Base-by-base conservation (phyloP, 2,888 invertebrate genomes). In the Ptychoptera contaminata region DNA sequence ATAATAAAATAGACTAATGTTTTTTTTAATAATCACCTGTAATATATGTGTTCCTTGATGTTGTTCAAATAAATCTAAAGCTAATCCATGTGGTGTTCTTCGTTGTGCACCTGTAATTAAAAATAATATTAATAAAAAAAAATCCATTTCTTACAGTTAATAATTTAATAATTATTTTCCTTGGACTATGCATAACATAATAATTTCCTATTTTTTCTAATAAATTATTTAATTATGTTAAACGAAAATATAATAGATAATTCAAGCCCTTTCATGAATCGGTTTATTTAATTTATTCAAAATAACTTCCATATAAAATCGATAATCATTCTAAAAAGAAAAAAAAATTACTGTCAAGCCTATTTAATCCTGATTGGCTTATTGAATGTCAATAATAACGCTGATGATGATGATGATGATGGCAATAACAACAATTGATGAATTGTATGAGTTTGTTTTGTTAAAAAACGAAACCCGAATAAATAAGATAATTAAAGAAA, bases 41-140 rank as follows among this genome's bases (percentile, higher is more conserved):
- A 94, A 74, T 65, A 96, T 93, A 68, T 96, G 94, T 52, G 93
- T 94, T 63, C 94, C 94, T 70, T 94, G 93, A 66, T 93, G 92
- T 63, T 90, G 87, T 67, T 94, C 94, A 65, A 93, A 94, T 61
- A 87, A 73, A 58, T 91, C 90, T 73, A 88, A 76, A 50, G 87
- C 84, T 53, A 83, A 71, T 43, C 77, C 77, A 40, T 74, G 72
- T 53, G 81, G 71, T 56, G 83, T 74, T 64, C 87, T 73, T 62
- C 87, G 74, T 62, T 79, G 78, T 51, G 81, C 78, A 68, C 81
- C 87, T 86, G 73, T 35, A 77, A 78, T 64, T 72, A 67, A 53
- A 49, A 52, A 42, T n/a, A n/a, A n/a, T n/a, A n/a, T n/a, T n/a
- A n/a, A n/a, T 52, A 49, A 45, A 8, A 34, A 34, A 37, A 14